Evolutionary conservation across 1,140 invertebrate species (phyloP), one percentile per base, ranked within the genome.

Genomic region (Macrobrachium nipponense): DNA sequence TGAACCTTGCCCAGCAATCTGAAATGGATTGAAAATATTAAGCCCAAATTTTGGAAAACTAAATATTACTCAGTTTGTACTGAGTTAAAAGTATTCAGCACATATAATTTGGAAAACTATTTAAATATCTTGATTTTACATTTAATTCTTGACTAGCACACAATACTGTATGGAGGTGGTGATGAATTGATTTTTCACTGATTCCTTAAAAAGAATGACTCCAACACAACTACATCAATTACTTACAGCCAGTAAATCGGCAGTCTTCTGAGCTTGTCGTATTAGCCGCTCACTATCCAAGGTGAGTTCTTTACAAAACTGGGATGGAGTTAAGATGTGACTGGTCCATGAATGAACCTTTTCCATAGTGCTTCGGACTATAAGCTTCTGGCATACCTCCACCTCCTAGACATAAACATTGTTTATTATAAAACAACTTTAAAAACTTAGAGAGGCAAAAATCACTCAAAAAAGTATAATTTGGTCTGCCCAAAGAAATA

Each of bases 261-360:
- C 82, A 51, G 76, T 64, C 44, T 85, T 85, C 64, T 85, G 82
- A 27, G 82, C 82, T 76, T 85, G 82, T 23, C 82, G 75, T n/a
- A 85, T 14, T 61, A 85, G 75, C 7, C 76, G 75, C 20, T 85
- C 82, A 85, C 62, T 59, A 61, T 85, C 82, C 5, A 59, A 64
- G 5, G 82, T 43, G 75, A 85, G 76, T 51, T 85, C 82, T 59
- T 85, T 85, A 64, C 44, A 78, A 51, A 85, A 85, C 2, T 78
- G 62, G 23, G 66, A 51, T 11, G 82, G 75, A 18, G 82, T 85
- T 85, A 15, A 85, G 73, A 27, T 85, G 82, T 59, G 82, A 79
- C 51, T 85, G 82, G 72, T 64, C 82, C 82, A 85, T 5, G 82
- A 14, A 3, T 43, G 17, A 23, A 85, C 64, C 44, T 85, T 85